A percentile compares a stretch with the other conserved stretches of the same genome.
Evolutionary conservation across 2,888 invertebrate genomes (phyloP).

Genomic region (Drosophila bunnanda): DNA sequence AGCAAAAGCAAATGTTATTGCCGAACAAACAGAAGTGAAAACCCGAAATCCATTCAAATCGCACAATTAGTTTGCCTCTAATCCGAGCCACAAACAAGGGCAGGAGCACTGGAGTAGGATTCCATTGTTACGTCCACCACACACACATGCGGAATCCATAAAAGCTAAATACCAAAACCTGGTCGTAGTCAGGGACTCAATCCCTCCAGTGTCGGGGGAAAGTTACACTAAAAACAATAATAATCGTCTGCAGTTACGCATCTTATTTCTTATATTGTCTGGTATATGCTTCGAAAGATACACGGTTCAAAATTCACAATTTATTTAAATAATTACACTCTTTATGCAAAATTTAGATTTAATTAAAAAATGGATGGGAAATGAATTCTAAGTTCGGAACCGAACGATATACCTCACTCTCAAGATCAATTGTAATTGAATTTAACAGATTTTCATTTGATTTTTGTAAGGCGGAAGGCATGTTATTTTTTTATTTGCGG

Average conservation of each 20-base stretch:
- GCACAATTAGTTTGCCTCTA: conserved; percentile 76
- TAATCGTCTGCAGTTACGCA: neutral
- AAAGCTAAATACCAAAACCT: conserved; percentile 46
- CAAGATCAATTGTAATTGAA: neutral
- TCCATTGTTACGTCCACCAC: conserved; percentile 58
- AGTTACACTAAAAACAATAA: conserved; percentile 1
- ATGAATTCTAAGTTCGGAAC: neutral
- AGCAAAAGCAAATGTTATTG: conserved; percentile 73
- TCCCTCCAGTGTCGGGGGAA: neutral
- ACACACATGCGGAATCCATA: conserved; percentile 67
- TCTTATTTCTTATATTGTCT: neutral
- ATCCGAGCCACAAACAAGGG: conserved; percentile 74
- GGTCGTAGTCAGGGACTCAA: conserved; percentile 39
- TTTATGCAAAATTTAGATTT: neutral
- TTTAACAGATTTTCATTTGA: neutral
- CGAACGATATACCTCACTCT: neutral
- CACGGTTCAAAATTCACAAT: neutral
- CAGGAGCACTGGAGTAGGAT: conserved; percentile 11
- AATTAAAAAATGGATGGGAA: neutral
- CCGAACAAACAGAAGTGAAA: conserved; percentile 71
- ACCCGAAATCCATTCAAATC: conserved; percentile 79
- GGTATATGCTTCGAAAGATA: neutral
- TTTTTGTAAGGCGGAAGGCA: neutral
- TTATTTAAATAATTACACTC: neutral
- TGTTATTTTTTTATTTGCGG: too few relatives aligned